Percentiles rank a stretch among this genome's conserved stretches.
Evolutionary conservation across 2,113 vertebrate species (phyloP).

Genomic region (Platanista minor): DNA sequence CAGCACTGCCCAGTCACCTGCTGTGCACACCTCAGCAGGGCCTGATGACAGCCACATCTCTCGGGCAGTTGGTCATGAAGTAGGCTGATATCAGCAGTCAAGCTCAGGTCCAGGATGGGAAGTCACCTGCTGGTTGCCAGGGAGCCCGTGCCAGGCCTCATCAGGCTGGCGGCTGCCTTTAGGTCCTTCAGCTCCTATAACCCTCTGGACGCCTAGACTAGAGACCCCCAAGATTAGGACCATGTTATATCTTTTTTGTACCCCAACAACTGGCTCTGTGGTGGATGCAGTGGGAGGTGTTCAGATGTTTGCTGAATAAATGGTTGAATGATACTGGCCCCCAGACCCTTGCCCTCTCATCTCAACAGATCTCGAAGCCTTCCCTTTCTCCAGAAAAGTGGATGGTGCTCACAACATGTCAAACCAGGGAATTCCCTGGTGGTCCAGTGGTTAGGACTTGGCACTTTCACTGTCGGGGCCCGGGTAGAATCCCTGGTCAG

Average conservation of each 20-base stretch:
- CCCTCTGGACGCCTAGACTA: neutral
- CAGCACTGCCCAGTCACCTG: neutral
- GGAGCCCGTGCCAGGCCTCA: neutral
- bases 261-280: neutral
- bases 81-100: neutral
- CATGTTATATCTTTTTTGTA: neutral
- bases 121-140: slow-evolving; percentile 3
- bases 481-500: too few relatives aligned
- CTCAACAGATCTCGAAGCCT: neutral
- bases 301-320: neutral
- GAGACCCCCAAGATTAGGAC: neutral
- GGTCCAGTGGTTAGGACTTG: neutral
- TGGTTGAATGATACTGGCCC: neutral
- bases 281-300: neutral
- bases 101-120: neutral
- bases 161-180: neutral
- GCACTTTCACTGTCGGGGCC: neutral
- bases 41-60: neutral
- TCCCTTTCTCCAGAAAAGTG: neutral
- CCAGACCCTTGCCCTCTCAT: neutral
- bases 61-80: slow-evolving; percentile 17
- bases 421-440: neutral
- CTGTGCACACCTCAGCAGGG: neutral
- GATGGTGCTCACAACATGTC: neutral
- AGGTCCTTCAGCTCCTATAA: neutral